Conservation (phyloP, 2,888 invertebrate genomes). For the Limnephilus auricula region DNA sequence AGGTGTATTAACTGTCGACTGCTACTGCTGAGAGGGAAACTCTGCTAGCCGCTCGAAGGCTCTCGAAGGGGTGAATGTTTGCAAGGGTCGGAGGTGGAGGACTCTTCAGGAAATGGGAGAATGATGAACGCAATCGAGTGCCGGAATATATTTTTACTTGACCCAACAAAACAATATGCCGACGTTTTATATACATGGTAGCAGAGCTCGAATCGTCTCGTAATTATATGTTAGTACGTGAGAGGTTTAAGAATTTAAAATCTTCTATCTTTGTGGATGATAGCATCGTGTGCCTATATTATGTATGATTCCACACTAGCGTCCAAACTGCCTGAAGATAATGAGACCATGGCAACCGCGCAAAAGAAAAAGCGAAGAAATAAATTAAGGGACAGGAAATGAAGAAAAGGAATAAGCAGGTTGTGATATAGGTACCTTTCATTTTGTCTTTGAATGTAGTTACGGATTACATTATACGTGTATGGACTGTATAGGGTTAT, state of each 20-base stretch:
- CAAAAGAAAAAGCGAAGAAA: no score
- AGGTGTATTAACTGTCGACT: constrained; percentile 51
- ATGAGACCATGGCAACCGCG: no score
- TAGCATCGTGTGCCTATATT: no score
- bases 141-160: not conserved
- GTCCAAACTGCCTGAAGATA: no score
- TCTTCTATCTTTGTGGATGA: not conserved
- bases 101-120: not conserved
- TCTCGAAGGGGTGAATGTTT: constrained; percentile 2
- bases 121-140: not conserved
- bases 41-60: not conserved
- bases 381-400: no score
- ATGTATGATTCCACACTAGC: no score
- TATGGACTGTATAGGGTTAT: no score
- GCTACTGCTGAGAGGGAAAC: not conserved
- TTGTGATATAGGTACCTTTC: no score
- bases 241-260: not conserved
- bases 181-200: not conserved
- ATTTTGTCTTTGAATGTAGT: no score
- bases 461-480: no score
- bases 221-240: not conserved
- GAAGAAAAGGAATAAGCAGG: no score
- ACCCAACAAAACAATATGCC: not conserved
- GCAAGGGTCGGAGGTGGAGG: not conserved
- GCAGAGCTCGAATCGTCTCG: not conserved